Evolutionary conservation across 2,797 vertebrate species (phyloP).

Genomic region (Eulemur rubriventer): DNA sequence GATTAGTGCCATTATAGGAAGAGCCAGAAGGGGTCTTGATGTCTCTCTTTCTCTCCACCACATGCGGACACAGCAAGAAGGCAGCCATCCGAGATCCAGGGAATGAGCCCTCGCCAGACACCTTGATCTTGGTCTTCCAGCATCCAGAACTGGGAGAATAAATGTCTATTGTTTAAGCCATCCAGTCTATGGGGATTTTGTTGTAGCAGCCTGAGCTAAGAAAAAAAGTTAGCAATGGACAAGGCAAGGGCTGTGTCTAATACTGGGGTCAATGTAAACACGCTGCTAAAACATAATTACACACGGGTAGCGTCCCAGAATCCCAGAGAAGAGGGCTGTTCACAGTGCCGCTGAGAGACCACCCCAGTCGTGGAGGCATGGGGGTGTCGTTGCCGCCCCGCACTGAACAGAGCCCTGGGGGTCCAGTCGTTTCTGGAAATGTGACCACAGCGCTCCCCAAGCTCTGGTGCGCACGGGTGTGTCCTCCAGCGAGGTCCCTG

Average conservation of each 20-base stretch:
- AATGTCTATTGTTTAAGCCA: not conserved
- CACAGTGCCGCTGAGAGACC: accelerated
- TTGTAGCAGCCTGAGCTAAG: not conserved
- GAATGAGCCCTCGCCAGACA: not conserved
- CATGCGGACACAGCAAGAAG: accelerated
- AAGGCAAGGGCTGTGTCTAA: not conserved
- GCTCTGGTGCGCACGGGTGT: accelerated
- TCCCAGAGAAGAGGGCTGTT: not conserved
- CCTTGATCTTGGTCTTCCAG: not conserved
- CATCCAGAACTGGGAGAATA: not conserved
- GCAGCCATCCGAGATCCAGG: accelerated
- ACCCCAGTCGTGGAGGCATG: not conserved
- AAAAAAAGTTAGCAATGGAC: too few species aligned
- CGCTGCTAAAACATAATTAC: not conserved
- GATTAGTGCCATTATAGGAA: not conserved
- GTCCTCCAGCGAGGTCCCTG: accelerated
- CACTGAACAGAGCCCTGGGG: accelerated
- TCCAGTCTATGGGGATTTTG: not conserved
- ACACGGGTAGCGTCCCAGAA: not conserved
- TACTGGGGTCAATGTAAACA: accelerated
- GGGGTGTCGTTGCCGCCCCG: accelerated
- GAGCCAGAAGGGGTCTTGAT: not conserved
- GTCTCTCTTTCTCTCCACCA: too few species aligned
- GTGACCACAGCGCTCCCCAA: accelerated
- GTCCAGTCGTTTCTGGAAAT: too few species aligned